Conservation (phyloP, 2,113 vertebrate species). For the Sorex fumeus region DNA sequence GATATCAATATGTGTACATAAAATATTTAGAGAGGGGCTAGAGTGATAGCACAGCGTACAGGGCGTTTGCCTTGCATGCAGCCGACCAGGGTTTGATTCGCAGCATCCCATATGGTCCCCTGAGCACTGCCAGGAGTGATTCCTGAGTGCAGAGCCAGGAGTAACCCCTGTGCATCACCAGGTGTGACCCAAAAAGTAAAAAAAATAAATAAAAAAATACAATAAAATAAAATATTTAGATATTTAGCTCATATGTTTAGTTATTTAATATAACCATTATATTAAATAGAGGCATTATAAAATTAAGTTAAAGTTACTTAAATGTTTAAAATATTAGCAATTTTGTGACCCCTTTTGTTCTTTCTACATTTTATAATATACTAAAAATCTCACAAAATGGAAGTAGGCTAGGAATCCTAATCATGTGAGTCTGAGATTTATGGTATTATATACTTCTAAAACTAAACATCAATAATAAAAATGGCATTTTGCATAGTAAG, state of each 20-base stretch:
- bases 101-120: too few species aligned
- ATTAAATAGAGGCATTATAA: constrained; percentile 7
- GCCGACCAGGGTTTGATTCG: too few species aligned
- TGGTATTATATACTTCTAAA: not conserved
- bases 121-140: too few species aligned
- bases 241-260: constrained; percentile 26
- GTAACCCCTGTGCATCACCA: too few species aligned
- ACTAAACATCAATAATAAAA: not conserved
- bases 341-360: not conserved
- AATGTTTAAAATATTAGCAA: constrained; percentile 13
- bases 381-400: not conserved
- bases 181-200: too few species aligned
- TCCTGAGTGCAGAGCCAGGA: too few species aligned
- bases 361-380: constrained; percentile 42
- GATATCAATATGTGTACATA: not conserved
- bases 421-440: not conserved
- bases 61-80: too few species aligned
- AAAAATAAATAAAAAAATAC: too few species aligned
- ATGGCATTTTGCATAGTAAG: constrained; percentile 10
- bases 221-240: constrained; percentile 29
- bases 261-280: not conserved
- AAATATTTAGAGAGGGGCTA: constrained; percentile 38
- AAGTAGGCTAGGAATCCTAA: not conserved
- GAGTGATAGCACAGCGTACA: too few species aligned
- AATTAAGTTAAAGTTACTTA: not conserved